Conservation (phyloP, 2,888 invertebrate genomes). For the Lithodes maja region DNA sequence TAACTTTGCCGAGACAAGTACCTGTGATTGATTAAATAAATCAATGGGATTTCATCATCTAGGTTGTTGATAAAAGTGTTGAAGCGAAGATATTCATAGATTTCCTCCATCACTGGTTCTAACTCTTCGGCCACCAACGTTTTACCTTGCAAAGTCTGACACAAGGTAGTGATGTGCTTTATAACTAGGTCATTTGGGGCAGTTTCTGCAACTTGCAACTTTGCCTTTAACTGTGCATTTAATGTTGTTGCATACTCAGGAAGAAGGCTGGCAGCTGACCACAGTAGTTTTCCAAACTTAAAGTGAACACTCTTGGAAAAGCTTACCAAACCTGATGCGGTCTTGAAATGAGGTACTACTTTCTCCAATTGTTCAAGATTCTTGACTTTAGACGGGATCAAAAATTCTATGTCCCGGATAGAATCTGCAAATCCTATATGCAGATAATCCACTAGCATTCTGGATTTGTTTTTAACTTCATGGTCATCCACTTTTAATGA, state of each 20-base stretch:
- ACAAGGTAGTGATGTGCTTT: slow-evolving; percentile 22
- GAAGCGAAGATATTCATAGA: slow-evolving; percentile 23
- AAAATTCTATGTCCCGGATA: slow-evolving; percentile 11
- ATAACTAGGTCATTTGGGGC: slow-evolving; percentile 13
- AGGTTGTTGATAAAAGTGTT: background rate
- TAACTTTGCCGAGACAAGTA: slow-evolving; percentile 16
- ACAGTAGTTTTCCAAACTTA: background rate
- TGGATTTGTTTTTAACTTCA: slow-evolving; percentile 20
- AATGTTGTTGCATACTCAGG: slow-evolving; percentile 2
- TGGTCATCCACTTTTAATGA: background rate
- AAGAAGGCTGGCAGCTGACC: slow-evolving; percentile 30
- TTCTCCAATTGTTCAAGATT: background rate
- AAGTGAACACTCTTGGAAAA: slow-evolving; percentile 1
- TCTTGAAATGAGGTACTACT: slow-evolving; percentile 20
- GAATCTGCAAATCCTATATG: background rate
- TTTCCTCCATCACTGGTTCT: slow-evolving; percentile 29
- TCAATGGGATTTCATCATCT: slow-evolving; percentile 13
- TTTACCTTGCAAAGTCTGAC: background rate
- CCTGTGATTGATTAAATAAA: slow-evolving; percentile 27
- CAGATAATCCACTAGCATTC: background rate
- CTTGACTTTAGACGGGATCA: slow-evolving; percentile 3
- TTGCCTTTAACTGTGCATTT: background rate
- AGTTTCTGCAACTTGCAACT: background rate
- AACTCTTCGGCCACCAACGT: background rate
- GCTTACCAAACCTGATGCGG: slow-evolving; percentile 25